These are phyloP conservation scores for Actinernus sp. DNA, from an alignment of 92 coral and sea anemone genomes.

Conservation along the genomic window DNA sequence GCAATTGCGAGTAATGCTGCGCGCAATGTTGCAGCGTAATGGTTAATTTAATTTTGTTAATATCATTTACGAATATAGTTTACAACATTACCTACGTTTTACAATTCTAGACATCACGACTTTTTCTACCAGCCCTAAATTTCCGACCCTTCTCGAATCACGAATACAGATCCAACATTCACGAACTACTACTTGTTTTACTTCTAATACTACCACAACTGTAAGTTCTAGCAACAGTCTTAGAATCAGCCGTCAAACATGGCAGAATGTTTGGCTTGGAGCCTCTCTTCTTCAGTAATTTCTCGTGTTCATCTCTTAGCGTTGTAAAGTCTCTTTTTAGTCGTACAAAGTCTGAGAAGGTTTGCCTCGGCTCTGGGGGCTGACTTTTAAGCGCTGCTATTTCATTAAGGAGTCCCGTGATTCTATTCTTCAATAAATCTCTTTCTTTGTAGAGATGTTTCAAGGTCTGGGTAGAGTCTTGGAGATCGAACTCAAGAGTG, in stretches of 20 bases:
- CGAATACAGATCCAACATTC: no score
- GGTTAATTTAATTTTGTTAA: no score
- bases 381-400: constrained; percentile 53
- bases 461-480: constrained; percentile 70
- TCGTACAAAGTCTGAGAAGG: constrained; percentile 78
- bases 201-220: constrained; percentile 46
- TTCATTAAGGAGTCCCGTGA: constrained; percentile 73
- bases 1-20: no score
- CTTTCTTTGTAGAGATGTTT: constrained; percentile 82
- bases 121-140: no score
- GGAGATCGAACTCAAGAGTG: constrained; percentile 61
- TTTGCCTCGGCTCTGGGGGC: constrained; percentile 42
- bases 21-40: no score
- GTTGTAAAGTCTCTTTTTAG: constrained; percentile 76
- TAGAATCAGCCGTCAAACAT: constrained; percentile 63
- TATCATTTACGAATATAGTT: no score
- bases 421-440: constrained; percentile 80
- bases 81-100: no score
- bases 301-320: constrained; percentile 73
- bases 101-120: no score
- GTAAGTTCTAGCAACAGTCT: constrained; percentile 27
- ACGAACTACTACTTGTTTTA: background rate
- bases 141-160: no score
- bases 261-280: constrained; percentile 76
- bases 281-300: constrained; percentile 58